Evolutionary conservation across 37 sponge, comb jelly and placozoan species (phyloP).

Genomic region (Halisarca cf. caerulea): DNA sequence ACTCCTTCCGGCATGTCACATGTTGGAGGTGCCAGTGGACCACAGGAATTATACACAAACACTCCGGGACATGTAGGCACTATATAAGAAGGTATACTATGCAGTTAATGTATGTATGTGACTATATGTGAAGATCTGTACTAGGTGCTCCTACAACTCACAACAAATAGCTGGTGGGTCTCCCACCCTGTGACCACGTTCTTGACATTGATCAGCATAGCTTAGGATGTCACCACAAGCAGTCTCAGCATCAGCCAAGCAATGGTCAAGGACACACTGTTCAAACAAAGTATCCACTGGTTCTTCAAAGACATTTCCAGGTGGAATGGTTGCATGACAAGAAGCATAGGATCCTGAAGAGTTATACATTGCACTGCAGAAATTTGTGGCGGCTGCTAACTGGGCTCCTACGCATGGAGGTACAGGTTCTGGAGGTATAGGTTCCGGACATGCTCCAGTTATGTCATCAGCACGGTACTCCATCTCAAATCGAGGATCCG

Average conservation of each 20-base stretch:
- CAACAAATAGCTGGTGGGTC: slow-evolving; percentile 1
- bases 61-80: background rate
- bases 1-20: background rate
- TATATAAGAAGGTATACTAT: background rate
- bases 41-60: background rate
- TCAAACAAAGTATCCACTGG: background rate
- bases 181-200: background rate
- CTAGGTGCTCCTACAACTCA: background rate
- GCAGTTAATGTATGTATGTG: too few species aligned
- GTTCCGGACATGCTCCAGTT: background rate
- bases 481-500: background rate
- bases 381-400: background rate
- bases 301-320: too few species aligned
- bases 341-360: background rate
- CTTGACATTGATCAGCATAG: background rate
- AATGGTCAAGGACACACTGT: slow-evolving; percentile 2
- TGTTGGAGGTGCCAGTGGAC: slow-evolving; percentile 4
- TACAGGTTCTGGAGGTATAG: background rate
- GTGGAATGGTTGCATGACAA: background rate
- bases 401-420: background rate
- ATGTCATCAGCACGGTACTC: background rate
- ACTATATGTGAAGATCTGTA: background rate
- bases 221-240: background rate
- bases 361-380: background rate
- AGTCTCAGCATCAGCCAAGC: background rate